A percentile compares a stretch with the other conserved stretches of the same genome.
phyloP scores from a whole-genome alignment of 2,888 invertebrate genomes.

The Chymomyza procnemis region DNA sequence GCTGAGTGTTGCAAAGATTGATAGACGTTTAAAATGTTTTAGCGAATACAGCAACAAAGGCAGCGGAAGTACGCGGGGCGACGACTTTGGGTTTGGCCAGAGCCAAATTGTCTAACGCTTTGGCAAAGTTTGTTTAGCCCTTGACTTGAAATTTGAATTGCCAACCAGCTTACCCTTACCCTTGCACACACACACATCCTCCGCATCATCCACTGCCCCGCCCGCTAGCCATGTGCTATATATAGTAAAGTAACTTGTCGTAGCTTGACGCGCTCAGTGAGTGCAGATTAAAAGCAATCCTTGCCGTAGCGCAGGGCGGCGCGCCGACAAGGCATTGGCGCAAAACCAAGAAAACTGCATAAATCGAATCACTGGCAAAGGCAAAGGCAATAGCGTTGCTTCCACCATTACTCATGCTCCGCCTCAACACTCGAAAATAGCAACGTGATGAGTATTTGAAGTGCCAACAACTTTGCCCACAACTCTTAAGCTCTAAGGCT shows the following conservation, averaged over 20 bases:
- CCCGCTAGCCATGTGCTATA: neutral
- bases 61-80: neutral
- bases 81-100: neutral
- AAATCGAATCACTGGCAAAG: constrained; percentile 50
- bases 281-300: constrained; percentile 42
- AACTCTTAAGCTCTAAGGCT: neutral
- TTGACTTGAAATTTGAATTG: constrained; percentile 62
- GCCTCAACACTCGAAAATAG: constrained; percentile 16
- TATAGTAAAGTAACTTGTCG: neutral
- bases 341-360: constrained; percentile 33
- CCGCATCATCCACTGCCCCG: neutral
- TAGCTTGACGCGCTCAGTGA: constrained; percentile 5
- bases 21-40: constrained; percentile 59
- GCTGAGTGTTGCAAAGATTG: constrained; percentile 32
- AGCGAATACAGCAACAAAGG: neutral
- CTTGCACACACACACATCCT: neutral
- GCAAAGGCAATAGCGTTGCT: neutral
- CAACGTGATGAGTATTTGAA: constrained; percentile 33
- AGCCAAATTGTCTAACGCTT: constrained; percentile 1
- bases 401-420: neutral
- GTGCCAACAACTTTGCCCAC: constrained; percentile 9
- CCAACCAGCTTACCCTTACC: neutral
- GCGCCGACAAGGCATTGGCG: neutral
- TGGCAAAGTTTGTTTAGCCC: constrained; percentile 65
- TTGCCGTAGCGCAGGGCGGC: neutral